Conservation (phyloP, 2,113 vertebrate genomes). For the Pseudonaja textilis region DNA sequence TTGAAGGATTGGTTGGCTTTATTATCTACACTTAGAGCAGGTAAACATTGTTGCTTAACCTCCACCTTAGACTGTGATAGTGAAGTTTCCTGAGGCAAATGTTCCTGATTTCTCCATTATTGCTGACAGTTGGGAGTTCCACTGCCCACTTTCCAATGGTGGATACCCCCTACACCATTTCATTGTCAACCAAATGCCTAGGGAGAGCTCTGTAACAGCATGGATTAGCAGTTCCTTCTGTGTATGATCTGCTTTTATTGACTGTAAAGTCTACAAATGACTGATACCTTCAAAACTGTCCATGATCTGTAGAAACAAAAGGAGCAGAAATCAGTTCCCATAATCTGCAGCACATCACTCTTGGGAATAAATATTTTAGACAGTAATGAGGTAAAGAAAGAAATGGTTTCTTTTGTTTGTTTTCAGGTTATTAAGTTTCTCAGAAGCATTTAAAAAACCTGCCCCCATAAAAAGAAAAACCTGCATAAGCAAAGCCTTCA, state of each 20-base stretch:
- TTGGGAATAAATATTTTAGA: neutral
- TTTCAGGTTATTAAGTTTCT: neutral
- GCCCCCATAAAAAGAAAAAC: neutral
- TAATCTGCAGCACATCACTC: neutral
- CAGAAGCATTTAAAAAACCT: neutral
- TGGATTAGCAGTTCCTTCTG: neutral
- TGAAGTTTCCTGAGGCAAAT: neutral
- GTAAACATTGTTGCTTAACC: neutral
- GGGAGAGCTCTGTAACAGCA: neutral
- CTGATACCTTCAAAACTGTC: neutral
- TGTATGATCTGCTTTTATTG: neutral
- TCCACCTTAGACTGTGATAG: neutral
- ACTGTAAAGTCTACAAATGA: neutral
- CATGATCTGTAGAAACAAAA: neutral
- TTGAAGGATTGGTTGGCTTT: neutral
- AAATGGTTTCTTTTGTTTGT: neutral
- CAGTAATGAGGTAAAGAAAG: neutral
- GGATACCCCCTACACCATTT: neutral
- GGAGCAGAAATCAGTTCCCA: neutral
- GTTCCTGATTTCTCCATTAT: neutral
- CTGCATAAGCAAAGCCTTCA: neutral
- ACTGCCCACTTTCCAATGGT: neutral
- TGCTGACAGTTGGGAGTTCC: neutral
- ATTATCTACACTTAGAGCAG: neutral
- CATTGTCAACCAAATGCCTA: neutral